Percentiles rank a stretch among this genome's conserved stretches.
These are phyloP conservation scores for Trichomalopsis sarcophagae DNA, from an alignment of 1,140 invertebrate genomes.

Conservation along the genomic window DNA sequence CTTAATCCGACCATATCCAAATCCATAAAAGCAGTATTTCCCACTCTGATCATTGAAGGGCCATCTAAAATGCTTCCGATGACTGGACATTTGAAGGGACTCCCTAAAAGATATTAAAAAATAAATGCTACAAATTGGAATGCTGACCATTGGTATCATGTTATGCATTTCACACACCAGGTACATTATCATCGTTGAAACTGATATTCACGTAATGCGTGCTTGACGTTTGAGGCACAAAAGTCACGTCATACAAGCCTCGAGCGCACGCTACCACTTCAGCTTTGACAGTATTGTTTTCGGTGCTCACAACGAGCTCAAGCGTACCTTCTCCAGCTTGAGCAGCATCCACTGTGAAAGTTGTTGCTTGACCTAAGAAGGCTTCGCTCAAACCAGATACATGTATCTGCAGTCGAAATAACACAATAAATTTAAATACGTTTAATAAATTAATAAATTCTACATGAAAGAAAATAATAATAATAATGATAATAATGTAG, in stretches of 20 bases:
- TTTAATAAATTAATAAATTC: background rate
- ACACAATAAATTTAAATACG: background rate
- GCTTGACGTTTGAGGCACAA: constrained; percentile 92
- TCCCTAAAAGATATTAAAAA: constrained; percentile 76
- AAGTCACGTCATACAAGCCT: constrained; percentile 97
- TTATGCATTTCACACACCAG: constrained; percentile 72
- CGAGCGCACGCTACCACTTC: constrained; percentile 92
- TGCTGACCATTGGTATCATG: constrained; percentile 13
- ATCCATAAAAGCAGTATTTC: constrained; percentile 76
- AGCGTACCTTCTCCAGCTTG: constrained; percentile 96
- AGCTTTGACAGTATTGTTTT: constrained; percentile 90
- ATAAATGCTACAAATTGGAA: constrained; percentile 3
- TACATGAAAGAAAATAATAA: background rate
- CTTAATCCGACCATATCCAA: constrained; percentile 71
- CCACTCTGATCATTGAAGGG: constrained; percentile 73
- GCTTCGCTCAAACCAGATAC: constrained; percentile 72
- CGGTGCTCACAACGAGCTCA: constrained; percentile 94
- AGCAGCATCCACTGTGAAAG: constrained; percentile 95
- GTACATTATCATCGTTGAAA: constrained; percentile 96
- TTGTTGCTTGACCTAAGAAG: constrained; percentile 86
- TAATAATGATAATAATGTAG: too few relatives aligned
- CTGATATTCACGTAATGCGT: constrained; percentile 96
- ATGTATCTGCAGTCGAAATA: constrained; percentile 63
- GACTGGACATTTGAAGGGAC: constrained; percentile 87
- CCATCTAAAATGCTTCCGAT: constrained; percentile 72